These are phyloP conservation scores for Drosophila suboccidentalis DNA, from an alignment of 2,888 invertebrate species.

Conservation along the genomic window DNA sequence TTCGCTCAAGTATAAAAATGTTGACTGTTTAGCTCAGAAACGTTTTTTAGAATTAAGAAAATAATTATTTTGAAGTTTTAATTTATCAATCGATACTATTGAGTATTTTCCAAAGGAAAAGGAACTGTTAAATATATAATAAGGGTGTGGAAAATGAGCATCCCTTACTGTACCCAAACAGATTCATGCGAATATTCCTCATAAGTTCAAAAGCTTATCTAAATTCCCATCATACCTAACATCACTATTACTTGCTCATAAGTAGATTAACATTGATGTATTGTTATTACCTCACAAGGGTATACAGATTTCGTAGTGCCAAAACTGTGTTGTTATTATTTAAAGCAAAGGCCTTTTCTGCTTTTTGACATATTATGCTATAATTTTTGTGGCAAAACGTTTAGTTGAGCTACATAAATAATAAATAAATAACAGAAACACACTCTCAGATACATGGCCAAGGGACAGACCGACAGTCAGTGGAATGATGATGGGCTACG, in stretches of 20 bases:
- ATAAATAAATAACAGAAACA: constrained; percentile 66
- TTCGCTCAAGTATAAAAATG: background rate
- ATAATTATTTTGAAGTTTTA: background rate
- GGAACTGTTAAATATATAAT: no score
- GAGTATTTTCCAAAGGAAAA: background rate
- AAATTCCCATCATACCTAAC: background rate
- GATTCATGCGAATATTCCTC: background rate
- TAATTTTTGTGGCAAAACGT: constrained; percentile 78
- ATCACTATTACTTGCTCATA: background rate
- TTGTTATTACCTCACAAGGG: constrained; percentile 35
- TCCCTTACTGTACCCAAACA: background rate
- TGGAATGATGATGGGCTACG: constrained; percentile 47
- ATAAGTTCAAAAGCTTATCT: background rate
- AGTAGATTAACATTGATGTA: constrained; percentile 19
- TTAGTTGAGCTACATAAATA: constrained; percentile 81
- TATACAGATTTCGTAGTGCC: constrained; percentile 21
- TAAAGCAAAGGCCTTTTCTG: constrained; percentile 57
- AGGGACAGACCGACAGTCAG: constrained; percentile 23
- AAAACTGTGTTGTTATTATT: constrained; percentile 42
- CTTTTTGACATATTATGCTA: constrained; percentile 77
- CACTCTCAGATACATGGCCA: constrained; percentile 9
- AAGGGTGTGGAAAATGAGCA: background rate
- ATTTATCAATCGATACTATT: background rate
- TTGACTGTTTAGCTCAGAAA: no score
- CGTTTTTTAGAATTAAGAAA: background rate